Percentiles rank a stretch among this genome's conserved stretches.
Conservation (phyloP, 2,113 vertebrate genomes). For the Notechis scutatus region DNA sequence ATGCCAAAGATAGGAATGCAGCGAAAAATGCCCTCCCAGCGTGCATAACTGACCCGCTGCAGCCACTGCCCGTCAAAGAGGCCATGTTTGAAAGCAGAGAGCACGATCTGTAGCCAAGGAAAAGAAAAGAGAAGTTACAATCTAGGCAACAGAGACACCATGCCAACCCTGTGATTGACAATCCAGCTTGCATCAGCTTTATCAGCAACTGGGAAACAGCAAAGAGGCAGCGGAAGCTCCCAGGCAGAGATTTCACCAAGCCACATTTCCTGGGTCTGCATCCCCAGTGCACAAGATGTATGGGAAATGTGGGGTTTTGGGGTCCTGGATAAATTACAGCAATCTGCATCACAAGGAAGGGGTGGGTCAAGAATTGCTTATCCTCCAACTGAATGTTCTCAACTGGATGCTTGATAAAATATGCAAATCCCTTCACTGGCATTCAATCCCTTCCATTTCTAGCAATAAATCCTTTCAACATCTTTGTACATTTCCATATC, state of each 20-base stretch:
- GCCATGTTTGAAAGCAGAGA: conserved; percentile 93
- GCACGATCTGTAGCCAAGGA: conserved; percentile 80
- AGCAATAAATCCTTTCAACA: neutral
- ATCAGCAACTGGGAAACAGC: neutral
- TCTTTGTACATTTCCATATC: neutral
- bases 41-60: conserved; percentile 79
- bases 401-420: neutral
- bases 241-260: neutral
- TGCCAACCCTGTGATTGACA: conserved; percentile 32
- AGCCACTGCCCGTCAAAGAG: conserved; percentile 91
- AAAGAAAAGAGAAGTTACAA: conserved; percentile 49
- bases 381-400: neutral
- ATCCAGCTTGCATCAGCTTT: neutral
- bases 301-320: neutral
- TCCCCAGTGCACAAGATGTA: neutral
- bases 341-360: neutral
- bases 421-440: neutral
- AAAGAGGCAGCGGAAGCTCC: neutral
- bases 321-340: neutral
- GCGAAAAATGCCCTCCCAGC: conserved; percentile 96
- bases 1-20: conserved; percentile 98
- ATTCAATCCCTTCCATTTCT: neutral
- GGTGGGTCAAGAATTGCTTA: neutral
- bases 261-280: neutral
- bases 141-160: conserved; percentile 14